Base-by-base conservation (phyloP, 2,888 invertebrate genomes). In the Sarcophaga variegata region DNA sequence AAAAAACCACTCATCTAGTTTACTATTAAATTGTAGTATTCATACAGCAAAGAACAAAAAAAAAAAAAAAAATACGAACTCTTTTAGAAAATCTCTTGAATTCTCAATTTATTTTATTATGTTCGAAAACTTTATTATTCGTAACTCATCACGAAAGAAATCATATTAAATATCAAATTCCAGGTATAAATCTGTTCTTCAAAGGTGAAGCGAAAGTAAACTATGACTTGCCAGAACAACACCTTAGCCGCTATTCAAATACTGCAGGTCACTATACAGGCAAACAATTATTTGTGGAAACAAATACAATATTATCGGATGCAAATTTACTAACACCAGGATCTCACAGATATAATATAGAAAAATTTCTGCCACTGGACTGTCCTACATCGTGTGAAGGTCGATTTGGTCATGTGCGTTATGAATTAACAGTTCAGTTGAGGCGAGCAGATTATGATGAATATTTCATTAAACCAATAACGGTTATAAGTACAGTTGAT, bases 391-490 rank as follows among this genome's bases (percentile, higher is more conserved):
- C 90, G 5, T 97, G 97, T 92, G 96, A 96, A 90, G 96, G 96
- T 3, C 94, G 95, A 90, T 94, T 94, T 92, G 97, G 97, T 0
- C 95, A 95, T 90, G 95, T 98, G 45, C 94, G 96, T 27, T 98
- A 97, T 91, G 96, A 95, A 5, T 94, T 97, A 3, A 96, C 96
- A 91, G 54, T 84, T 12, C 95, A 95, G 0, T 93, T 97, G 11
- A 97, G 97, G 91, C 94, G 96, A 11, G 96, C 97, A n/a, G 96
- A 96, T 96, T 96, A 96, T 92, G 89, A 91, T 59, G 91, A 91
- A 64, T 85, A 81, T 1, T 91, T 91, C 27, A 89, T 84, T 10
- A 90, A 90, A 64, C 89, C 90, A 0, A n/a, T 98, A 89, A 97
- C 96, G 45, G 96, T 98, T 14, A 94, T 97, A 74, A 95, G 96